Base-by-base conservation (phyloP, 2,888 invertebrate species). In the Torymus tubicola region DNA sequence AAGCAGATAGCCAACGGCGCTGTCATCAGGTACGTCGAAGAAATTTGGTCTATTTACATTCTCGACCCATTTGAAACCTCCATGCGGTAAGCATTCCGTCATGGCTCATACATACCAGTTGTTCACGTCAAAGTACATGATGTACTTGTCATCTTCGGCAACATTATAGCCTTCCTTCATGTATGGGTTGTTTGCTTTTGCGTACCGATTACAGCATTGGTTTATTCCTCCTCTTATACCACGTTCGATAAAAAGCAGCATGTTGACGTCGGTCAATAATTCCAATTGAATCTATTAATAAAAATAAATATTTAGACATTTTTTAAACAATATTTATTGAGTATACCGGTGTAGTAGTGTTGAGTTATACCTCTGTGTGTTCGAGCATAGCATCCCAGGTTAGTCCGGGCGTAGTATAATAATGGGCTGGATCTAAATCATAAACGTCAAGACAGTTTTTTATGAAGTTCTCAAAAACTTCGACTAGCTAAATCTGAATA, bases 161-260 rank as follows among this genome's bases (percentile, higher is more conserved):
- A 21, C 21, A 21, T 21, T 21, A 2, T 21, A 21, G 21, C 21
- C 21, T 21, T 21, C 21, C 1, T 21, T 1, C 2, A 21, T 21
- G 21, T 21, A 21, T 21, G 21, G 21, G 21, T 21, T 55, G 55
- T 55, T 55, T 11, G 55, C 55, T 55, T 55, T 55, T 13, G 55
- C 53, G 89, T 87, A 1, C 80, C 80, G 11, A 55, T 55, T 55
- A 14, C 55, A 55, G 55, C 55, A 55, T 14, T 55, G 55, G 14
- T 2, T 55, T 13, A 55, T 55, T 55, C 55, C 55, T 55, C 55
- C 55, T 55, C 2, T 55, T 55, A 55, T 55, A 1, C 55, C 55
- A 1, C 55, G 55, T 2, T 55, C 2, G 14, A 55, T 55, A 2
- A 55, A 55, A 11, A 55, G 11, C 11, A 55, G 55, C 55, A 55